Evolutionary conservation across 2,888 invertebrate species (phyloP).

Genomic region (Tortrix viridana): DNA sequence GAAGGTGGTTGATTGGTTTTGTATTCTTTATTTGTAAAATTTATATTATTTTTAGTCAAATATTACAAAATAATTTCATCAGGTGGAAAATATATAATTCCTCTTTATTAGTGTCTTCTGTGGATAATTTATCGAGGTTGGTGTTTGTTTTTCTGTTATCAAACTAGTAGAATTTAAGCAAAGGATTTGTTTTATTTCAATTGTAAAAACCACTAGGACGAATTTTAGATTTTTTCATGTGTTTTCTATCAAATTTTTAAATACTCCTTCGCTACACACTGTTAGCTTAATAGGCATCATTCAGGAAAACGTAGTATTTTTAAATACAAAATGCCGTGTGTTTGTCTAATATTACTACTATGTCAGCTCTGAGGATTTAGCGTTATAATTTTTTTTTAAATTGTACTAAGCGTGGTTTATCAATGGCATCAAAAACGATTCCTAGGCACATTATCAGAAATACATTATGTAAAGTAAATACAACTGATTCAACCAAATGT

Average conservation of each 20-base stretch:
- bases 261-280: not conserved
- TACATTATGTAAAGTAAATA: too few species aligned
- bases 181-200: not conserved
- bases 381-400: too few species aligned
- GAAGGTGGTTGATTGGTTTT: not conserved
- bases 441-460: too few species aligned
- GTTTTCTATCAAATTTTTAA: not conserved
- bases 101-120: too few species aligned
- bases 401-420: too few species aligned
- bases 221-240: not conserved
- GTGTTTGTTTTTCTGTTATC: not conserved
- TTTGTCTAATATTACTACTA: not conserved
- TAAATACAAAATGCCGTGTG: not conserved
- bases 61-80: not conserved
- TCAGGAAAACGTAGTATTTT: not conserved
- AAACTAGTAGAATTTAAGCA: not conserved
- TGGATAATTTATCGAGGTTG: not conserved
- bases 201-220: not conserved
- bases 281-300: not conserved
- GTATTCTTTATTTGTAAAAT: not conserved
- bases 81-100: not conserved
- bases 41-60: not conserved
- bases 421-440: too few species aligned
- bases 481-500: too few species aligned
- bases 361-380: too few species aligned